Evolutionary conservation across 1,140 invertebrate species (phyloP).

Genomic region (Drosophila ercepeae): DNA sequence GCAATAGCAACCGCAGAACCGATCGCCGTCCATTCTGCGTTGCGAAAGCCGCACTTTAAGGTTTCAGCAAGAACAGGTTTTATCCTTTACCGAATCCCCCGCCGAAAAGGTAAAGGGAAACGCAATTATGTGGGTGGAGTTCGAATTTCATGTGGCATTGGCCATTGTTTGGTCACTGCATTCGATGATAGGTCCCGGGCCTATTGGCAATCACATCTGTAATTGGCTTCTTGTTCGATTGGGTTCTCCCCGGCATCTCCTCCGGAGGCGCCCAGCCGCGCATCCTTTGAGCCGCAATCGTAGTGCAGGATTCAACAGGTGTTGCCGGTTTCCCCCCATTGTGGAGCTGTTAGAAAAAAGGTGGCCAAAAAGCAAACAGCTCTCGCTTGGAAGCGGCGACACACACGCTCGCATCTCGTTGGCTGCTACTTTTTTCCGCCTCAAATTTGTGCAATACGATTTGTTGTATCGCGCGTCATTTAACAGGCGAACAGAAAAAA

Average conservation of each 20-base stretch:
- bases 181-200: conserved; percentile 69
- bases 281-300: conserved; percentile 4
- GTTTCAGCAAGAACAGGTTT: neutral
- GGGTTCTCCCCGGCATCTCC: conserved; percentile 1
- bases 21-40: neutral
- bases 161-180: conserved; percentile 60
- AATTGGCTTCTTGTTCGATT: conserved; percentile 69
- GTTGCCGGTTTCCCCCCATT: neutral
- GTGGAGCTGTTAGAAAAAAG: neutral
- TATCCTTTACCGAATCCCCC: neutral
- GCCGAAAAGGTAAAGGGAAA: neutral
- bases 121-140: conserved; percentile 77
- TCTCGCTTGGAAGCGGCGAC: neutral
- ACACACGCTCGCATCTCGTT: conserved; percentile 12
- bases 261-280: neutral
- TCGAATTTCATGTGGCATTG: conserved; percentile 72
- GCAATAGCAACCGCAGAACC: neutral
- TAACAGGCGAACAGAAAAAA: conserved; percentile 60
- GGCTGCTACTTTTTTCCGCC: conserved; percentile 46
- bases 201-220: conserved; percentile 71
- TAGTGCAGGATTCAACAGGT: neutral
- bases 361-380: neutral
- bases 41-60: neutral
- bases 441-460: conserved; percentile 74
- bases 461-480: conserved; percentile 80